Conservation (phyloP, 2,888 invertebrate genomes). For the Netelia virgata region DNA sequence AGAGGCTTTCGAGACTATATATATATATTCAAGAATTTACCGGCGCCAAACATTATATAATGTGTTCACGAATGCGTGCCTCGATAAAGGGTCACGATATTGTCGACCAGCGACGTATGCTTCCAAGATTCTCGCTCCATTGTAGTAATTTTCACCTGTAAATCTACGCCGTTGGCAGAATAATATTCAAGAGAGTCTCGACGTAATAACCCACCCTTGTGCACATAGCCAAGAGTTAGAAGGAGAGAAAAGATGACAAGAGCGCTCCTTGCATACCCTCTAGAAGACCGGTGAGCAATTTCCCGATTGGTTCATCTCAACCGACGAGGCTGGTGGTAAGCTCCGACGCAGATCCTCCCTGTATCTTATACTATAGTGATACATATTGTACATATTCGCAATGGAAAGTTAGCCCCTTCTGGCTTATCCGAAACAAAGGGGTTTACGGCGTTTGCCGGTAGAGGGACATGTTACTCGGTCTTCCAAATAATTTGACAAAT, state of each 20-base stretch:
- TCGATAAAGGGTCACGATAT: conserved; percentile 55
- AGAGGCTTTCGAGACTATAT: not conserved
- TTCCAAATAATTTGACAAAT: conserved; percentile 24
- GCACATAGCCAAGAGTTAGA: conserved; percentile 13
- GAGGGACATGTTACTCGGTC: conserved; percentile 8
- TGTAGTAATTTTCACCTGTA: conserved; percentile 7
- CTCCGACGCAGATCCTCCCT: conserved; percentile 27
- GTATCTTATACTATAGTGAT: conserved; percentile 1
- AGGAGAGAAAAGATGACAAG: conserved; percentile 10
- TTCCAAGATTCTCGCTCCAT: conserved; percentile 15
- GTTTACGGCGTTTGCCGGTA: conserved; percentile 1
- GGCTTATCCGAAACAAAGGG: not conserved
- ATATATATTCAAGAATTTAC: conserved; percentile 8
- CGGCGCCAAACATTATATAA: conserved; percentile 42
- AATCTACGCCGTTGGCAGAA: conserved; percentile 49
- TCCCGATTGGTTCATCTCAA: conserved; percentile 29
- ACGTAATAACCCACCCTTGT: conserved; percentile 48
- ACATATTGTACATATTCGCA: not conserved
- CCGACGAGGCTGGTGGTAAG: conserved; percentile 24
- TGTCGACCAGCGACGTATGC: conserved; percentile 46
- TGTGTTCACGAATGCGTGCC: conserved; percentile 49
- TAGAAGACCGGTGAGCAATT: conserved; percentile 46
- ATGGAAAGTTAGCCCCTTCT: conserved; percentile 6
- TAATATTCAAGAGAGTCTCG: conserved; percentile 56
- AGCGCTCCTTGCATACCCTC: conserved; percentile 33